Base-by-base conservation (phyloP, 2,113 vertebrate genomes). In the Camelus dromedarius region DNA sequence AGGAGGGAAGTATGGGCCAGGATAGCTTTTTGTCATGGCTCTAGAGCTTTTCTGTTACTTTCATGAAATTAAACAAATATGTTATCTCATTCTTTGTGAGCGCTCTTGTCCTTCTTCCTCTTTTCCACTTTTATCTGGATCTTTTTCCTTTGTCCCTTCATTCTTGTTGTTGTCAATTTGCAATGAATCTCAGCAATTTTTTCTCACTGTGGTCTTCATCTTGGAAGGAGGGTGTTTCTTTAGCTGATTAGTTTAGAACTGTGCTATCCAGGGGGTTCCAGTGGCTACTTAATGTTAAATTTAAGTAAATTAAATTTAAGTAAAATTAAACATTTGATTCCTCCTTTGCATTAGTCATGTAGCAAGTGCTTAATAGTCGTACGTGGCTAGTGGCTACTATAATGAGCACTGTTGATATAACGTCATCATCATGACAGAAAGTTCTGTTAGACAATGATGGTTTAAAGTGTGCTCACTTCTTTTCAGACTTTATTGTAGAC, bases 301-400 rank as follows among this genome's bases (percentile, higher is more conserved):
- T 77, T 70, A 52, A 85, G 70, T 67, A 28, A 85, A 32, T 70
- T 54, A 83, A 67, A 80, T 73, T 79, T 64, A 91, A 91, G 56
- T n/a, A 67, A 56, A 87, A 56, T n/a, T n/a, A 73, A 86, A 75
- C 48, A 50, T 87, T 90, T 81, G 73, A 32, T 94, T 86, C 32
- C 38, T 79, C 14, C 66, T 52, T 14, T 87, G 16, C 11, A 50
- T 35, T 81, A 81, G 30, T 56, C 38, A 58, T 66, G 42, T 66
- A n/a, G 46, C n/a, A 94, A 12, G 24, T 87, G 14, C 72, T 70
- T 89, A 82, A 30, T 46, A 81, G 52, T 18, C 64, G 86, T 10
- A 66, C 15, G 22, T 73, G 54, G 81, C 35, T 85, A 46, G 32
- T 89, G 54, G 46, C 62, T 93, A 48, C 14, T 81, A 2, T 73